Base-by-base conservation (phyloP, 2,797 vertebrate genomes). In the Melanotaenia nigrans region DNA sequence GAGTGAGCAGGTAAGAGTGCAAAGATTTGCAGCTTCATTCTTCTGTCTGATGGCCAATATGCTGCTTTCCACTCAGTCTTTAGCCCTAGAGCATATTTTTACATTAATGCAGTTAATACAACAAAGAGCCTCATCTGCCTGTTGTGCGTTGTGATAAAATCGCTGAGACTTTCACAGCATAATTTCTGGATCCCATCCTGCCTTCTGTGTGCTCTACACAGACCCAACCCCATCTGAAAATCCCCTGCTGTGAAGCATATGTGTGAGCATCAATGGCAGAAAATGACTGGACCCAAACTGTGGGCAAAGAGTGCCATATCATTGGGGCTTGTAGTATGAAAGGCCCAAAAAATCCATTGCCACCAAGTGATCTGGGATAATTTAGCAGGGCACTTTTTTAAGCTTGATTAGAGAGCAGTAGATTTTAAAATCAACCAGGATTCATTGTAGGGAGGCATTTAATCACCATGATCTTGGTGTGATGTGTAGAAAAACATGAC, bases 381-480 rank as follows among this genome's bases (percentile, higher is more conserved):
- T 5, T 20, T 20, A 45, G 42, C 42, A 18, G 4, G 13, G 14
- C 5, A 45, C 18, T 28, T 28, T 28, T 28, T 28, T 2, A 28
- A 1, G 33, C 9, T 35, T 35, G 10, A 8, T 7, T 7, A 12
- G 36, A 10, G 11, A 36, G 36, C 36, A 36, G 11, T 36, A 36
- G 11, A 36, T 36, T 36, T 36, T 36, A 36, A 36, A 36, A 36
- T 36, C 36, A 36, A 36, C 36, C 10, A 3, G 36, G 36, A 36
- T 10, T 11, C 10, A 12, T 10, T 11, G 36, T 11, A 36, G 10
- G 36, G 36, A 36, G 73, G 73, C 82, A 79, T 91, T 88, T 88
- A 81, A 88, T 84, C 64, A 72, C 54, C 12, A 30, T 65, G 66
- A 75, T 85, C 68, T 71, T 49, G 51, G 20, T 54, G 16, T 51